Conservation (phyloP, 2,797 vertebrate species). For the Anomalospiza imberbis region DNA sequence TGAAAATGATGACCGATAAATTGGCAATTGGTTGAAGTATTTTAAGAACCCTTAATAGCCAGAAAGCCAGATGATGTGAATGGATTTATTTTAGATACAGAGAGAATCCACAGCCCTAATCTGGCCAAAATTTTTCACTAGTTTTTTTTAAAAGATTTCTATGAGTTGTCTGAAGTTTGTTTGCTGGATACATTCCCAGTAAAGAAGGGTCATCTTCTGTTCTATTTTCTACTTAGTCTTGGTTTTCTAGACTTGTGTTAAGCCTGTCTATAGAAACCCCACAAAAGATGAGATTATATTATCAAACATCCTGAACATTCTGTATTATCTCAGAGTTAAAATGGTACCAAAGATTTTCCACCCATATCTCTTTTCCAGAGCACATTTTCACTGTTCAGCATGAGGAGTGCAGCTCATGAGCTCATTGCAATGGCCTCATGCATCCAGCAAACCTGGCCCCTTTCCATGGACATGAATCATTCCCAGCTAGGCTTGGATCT, state of each 20-base stretch:
- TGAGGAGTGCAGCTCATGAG: not conserved
- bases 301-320: not conserved
- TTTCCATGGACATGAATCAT: not conserved
- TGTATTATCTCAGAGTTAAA: not conserved
- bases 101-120: not conserved
- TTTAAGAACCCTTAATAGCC: not conserved
- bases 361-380: not conserved
- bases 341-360: not conserved
- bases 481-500: not conserved
- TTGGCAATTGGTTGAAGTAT: not conserved
- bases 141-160: not conserved
- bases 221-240: not conserved
- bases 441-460: not conserved
- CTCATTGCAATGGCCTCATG: not conserved
- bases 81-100: not conserved
- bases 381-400: not conserved
- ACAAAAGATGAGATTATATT: not conserved
- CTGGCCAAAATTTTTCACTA: not conserved
- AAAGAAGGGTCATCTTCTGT: not conserved
- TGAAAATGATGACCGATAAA: not conserved
- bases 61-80: not conserved
- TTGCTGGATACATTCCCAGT: not conserved
- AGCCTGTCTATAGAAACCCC: not conserved
- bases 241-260: not conserved
- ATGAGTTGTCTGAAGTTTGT: not conserved